A percentile compares a stretch with the other conserved stretches of the same genome.
These are phyloP conservation scores for Hoplostethus atlanticus DNA, from an alignment of 2,797 vertebrate genomes.

Conservation along the genomic window DNA sequence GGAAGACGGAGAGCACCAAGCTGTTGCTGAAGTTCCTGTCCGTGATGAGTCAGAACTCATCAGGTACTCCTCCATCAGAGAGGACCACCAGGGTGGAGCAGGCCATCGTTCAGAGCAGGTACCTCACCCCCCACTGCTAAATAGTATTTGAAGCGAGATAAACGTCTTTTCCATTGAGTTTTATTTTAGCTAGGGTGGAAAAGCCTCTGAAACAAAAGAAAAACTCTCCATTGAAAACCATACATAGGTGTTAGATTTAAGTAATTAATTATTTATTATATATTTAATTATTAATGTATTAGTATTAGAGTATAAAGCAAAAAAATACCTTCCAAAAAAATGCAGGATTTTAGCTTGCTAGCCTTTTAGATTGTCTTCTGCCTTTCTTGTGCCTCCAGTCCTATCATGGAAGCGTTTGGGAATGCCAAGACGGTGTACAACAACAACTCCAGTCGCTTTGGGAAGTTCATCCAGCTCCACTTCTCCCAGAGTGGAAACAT, in stretches of 20 bases:
- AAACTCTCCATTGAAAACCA: too few species aligned
- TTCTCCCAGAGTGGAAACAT: conserved; percentile 93
- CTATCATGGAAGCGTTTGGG: conserved; percentile 94
- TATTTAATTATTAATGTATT: too few species aligned
- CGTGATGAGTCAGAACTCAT: conserved; percentile 91
- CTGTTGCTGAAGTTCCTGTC: conserved; percentile 93
- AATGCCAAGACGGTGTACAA: conserved; percentile 96
- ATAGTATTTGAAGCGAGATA: too few species aligned
- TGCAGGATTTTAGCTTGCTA: too few species aligned
- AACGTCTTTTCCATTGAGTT: too few species aligned
- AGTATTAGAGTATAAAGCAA: too few species aligned
- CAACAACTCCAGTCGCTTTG: conserved; percentile 95
- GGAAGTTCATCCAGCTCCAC: conserved; percentile 95
- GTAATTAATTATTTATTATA: too few species aligned
- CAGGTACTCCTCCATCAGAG: conserved; percentile 81
- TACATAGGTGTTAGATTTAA: too few species aligned
- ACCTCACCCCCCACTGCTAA: background rate
- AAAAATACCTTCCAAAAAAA: conserved; percentile 1
- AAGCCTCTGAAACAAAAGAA: too few species aligned
- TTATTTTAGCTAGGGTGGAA: too few species aligned
- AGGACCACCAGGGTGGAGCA: conserved; percentile 90
- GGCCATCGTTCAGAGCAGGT: conserved; percentile 95
- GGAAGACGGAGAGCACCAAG: conserved; percentile 96
- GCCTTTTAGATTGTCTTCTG: background rate
- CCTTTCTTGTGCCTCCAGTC: conserved; percentile 77